A percentile compares a stretch with the other conserved stretches of the same genome.
Conservation (phyloP, 2,888 invertebrate species). For the Sesia bembeciformis region DNA sequence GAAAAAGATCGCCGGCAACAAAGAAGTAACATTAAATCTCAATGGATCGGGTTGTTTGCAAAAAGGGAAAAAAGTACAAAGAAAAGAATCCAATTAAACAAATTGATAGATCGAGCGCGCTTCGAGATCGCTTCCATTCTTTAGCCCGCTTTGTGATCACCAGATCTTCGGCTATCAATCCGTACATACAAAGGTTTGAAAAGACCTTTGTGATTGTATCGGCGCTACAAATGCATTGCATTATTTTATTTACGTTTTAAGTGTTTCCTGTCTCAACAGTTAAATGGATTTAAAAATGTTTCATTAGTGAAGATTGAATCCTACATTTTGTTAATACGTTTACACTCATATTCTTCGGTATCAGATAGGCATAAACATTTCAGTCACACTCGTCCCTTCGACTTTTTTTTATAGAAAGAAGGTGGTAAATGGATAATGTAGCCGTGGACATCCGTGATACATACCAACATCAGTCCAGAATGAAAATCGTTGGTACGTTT, state of each 20-base stretch:
- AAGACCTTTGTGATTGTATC: slow-evolving; percentile 41
- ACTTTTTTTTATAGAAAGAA: too few species aligned
- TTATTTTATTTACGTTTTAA: slow-evolving; percentile 1
- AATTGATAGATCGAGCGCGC: slow-evolving; percentile 56
- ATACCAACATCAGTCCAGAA: too few species aligned
- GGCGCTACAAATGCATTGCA: slow-evolving; percentile 7
- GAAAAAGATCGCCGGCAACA: slow-evolving; percentile 17
- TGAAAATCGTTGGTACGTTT: too few species aligned
- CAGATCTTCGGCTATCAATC: slow-evolving; percentile 47
- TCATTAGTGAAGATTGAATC: neutral
- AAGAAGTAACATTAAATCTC: slow-evolving; percentile 48
- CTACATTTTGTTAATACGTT: too few species aligned
- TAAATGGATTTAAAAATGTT: neutral
- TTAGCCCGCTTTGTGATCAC: slow-evolving; percentile 50
- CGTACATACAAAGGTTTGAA: slow-evolving; percentile 30
- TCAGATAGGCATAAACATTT: too few species aligned
- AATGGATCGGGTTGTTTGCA: slow-evolving; percentile 44
- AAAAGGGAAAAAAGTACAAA: slow-evolving; percentile 50
- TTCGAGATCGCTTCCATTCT: slow-evolving; percentile 29
- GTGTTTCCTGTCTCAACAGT: neutral
- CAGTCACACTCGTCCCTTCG: too few species aligned
- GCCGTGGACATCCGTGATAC: too few species aligned
- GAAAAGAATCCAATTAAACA: slow-evolving; percentile 66
- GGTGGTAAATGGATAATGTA: too few species aligned
- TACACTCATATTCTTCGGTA: too few species aligned